A percentile compares a stretch with the other conserved stretches of the same genome.
Conservation (phyloP, 1,140 invertebrate species). For the Neomicropteryx cornuta region DNA sequence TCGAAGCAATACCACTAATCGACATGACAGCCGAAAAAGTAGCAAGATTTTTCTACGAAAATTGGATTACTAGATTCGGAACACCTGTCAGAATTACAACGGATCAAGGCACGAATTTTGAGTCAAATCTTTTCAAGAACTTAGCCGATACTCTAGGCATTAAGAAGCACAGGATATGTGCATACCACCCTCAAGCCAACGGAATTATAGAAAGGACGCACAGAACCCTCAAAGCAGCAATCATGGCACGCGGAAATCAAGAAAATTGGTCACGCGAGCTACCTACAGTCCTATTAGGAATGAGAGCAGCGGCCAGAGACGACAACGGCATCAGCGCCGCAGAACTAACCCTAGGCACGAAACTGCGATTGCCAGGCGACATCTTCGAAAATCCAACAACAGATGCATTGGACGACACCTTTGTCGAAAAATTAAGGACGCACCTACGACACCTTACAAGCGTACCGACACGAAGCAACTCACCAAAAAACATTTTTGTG, state of each 20-base stretch:
- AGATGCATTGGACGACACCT: too few relatives aligned
- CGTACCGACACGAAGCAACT: too few relatives aligned
- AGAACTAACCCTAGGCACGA: conserved; percentile 12
- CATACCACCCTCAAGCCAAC: conserved; percentile 20
- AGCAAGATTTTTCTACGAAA: conserved; percentile 16
- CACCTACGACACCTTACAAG: too few relatives aligned
- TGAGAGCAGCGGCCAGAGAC: conserved; percentile 10
- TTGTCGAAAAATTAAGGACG: too few relatives aligned
- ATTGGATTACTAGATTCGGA: conserved; percentile 21
- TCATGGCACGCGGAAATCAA: conserved; percentile 6
- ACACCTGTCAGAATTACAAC: conserved; percentile 15
- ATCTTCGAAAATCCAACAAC: too few relatives aligned
- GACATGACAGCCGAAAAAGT: conserved; percentile 22
- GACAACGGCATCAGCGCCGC: conserved; percentile 18
- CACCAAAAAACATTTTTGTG: too few relatives aligned
- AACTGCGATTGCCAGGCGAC: conserved; percentile 14
- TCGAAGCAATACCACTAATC: conserved; percentile 24
- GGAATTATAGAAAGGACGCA: conserved; percentile 22
- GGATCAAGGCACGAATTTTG: conserved; percentile 22
- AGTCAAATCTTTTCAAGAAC: conserved; percentile 15
- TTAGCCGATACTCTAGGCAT: conserved; percentile 12
- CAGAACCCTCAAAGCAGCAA: conserved; percentile 18
- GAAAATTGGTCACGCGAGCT: conserved; percentile 20
- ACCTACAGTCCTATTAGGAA: conserved; percentile 22
- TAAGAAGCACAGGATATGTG: conserved; percentile 14